These are phyloP conservation scores for Strigamia crassipes DNA, from an alignment of 2,888 invertebrate species.

Conservation along the genomic window DNA sequence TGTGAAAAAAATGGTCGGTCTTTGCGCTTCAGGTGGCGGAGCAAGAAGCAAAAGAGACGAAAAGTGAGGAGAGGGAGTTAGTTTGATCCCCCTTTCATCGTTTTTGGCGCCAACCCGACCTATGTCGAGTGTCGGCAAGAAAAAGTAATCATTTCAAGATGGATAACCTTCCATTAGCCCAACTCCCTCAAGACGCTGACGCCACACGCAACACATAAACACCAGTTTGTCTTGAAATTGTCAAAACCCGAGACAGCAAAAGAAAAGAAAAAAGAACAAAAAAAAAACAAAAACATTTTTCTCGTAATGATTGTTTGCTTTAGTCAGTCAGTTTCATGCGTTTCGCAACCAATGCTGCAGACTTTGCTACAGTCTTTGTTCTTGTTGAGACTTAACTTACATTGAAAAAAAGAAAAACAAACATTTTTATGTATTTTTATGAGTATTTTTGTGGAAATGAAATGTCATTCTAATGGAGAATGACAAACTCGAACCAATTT, in stretches of 20 bases:
- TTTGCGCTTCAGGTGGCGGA: constrained; percentile 36
- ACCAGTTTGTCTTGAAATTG: constrained; percentile 34
- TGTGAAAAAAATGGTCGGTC: not conserved
- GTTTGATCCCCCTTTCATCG: constrained; percentile 35
- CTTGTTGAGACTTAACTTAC: not conserved
- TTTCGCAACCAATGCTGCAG: not conserved
- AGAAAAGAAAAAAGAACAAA: not conserved
- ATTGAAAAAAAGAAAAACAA: too few relatives aligned
- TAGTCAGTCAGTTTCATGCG: not conserved
- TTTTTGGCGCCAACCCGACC: constrained; percentile 37
- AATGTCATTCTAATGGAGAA: too few relatives aligned
- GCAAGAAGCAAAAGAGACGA: not conserved
- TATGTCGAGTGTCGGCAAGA: constrained; percentile 39
- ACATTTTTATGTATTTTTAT: too few relatives aligned
- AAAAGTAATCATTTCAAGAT: constrained; percentile 35
- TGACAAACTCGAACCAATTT: too few relatives aligned
- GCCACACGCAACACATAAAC: constrained; percentile 42
- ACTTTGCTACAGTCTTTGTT: not conserved
- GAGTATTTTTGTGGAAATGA: too few relatives aligned
- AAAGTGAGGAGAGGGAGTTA: constrained; percentile 17
- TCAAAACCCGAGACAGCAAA: constrained; percentile 19
- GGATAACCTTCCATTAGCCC: constrained; percentile 37
- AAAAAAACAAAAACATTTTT: not conserved
- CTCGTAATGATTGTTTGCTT: not conserved
- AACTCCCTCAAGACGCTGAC: constrained; percentile 40